Conservation (phyloP, 2,797 vertebrate genomes). For the Rhynchotus rufescens region DNA sequence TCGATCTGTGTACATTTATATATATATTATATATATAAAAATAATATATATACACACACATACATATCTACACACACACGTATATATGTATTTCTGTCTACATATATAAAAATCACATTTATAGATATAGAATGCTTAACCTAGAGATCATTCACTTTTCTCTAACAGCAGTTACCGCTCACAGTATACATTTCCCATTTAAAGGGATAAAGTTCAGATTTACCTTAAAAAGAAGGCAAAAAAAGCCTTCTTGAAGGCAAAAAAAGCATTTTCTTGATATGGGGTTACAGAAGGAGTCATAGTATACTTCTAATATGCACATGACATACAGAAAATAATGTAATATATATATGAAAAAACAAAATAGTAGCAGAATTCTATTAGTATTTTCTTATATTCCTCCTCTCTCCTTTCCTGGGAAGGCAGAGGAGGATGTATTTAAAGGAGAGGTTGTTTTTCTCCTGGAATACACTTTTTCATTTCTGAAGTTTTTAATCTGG, state of each 20-base stretch:
- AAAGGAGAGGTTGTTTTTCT: constrained; percentile 6
- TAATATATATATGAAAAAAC: neutral
- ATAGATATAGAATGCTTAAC: constrained; percentile 47
- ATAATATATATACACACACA: no score
- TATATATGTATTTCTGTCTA: no score
- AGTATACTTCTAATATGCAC: neutral
- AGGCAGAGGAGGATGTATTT: neutral
- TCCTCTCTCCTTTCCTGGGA: neutral
- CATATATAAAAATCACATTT: neutral
- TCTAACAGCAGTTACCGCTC: neutral
- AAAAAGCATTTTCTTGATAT: neutral
- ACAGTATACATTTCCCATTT: neutral
- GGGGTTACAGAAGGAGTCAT: neutral
- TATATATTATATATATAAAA: no score
- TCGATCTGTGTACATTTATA: neutral
- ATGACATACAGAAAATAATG: neutral
- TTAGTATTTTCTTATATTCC: no score
- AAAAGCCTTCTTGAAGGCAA: no score
- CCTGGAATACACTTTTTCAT: neutral
- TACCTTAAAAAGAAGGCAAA: neutral
- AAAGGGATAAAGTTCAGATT: neutral
- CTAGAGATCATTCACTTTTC: neutral
- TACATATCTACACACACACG: no score
- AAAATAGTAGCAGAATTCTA: constrained; percentile 5
- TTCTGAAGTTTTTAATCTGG: constrained; percentile 31